Evolutionary conservation across 2,888 invertebrate species (phyloP).

Genomic region (Ophion obscuratus): DNA sequence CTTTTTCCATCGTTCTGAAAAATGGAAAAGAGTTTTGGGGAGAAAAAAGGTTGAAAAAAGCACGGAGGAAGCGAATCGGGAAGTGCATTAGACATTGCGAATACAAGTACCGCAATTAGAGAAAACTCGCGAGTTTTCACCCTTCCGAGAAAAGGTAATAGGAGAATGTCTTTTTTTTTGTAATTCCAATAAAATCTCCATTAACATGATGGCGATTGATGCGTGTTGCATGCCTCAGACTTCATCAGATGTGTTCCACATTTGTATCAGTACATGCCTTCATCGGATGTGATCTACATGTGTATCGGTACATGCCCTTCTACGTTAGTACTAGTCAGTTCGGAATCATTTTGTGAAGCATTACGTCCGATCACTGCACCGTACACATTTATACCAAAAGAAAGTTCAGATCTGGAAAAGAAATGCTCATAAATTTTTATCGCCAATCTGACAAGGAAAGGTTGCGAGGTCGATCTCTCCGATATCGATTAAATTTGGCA

Average conservation of each 20-base stretch:
- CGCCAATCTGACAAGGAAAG: background rate
- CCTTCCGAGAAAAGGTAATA: background rate
- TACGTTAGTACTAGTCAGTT: background rate
- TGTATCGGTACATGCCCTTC: no score
- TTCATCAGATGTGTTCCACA: background rate
- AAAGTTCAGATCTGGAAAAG: background rate
- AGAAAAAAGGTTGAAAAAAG: no score
- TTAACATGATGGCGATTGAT: background rate
- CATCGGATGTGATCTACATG: no score
- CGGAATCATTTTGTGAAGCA: background rate
- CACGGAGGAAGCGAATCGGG: no score
- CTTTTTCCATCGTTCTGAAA: no score
- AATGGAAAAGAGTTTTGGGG: no score
- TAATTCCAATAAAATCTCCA: background rate
- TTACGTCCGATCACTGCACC: background rate
- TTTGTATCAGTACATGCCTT: background rate
- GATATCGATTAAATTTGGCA: no score
- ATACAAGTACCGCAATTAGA: background rate
- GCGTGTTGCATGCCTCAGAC: background rate
- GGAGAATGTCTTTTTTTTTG: background rate
- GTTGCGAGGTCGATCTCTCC: no score
- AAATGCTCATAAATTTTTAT: background rate
- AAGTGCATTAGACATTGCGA: background rate
- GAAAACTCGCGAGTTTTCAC: background rate
- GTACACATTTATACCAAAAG: background rate